Percentiles rank a stretch among this genome's conserved stretches.
These are phyloP conservation scores for Hestina assimilis DNA, from an alignment of 1,140 invertebrate genomes.

Conservation along the genomic window DNA sequence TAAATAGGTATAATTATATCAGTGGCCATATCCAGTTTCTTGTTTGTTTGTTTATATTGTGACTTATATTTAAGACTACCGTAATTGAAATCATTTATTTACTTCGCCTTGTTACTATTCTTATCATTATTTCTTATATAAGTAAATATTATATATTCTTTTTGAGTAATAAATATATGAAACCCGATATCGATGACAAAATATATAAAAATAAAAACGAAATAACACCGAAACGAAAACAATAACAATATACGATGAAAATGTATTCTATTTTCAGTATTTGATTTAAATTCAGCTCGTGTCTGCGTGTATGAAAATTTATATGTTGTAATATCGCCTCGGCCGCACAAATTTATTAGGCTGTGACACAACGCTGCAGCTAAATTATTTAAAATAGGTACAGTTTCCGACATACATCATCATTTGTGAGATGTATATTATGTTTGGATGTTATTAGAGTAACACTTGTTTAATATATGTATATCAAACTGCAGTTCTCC, in stretches of 20 bases:
- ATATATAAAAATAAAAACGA: not conserved
- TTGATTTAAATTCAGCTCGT: constrained; percentile 37
- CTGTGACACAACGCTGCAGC: constrained; percentile 33
- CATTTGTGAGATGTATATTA: constrained; percentile 18
- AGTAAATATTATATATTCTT: too few relatives aligned
- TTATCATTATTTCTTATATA: too few relatives aligned
- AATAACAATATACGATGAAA: constrained; percentile 2
- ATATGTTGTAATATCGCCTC: constrained; percentile 46
- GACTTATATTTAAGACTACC: too few relatives aligned
- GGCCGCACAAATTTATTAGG: constrained; percentile 35
- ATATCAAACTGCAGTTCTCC: too few relatives aligned
- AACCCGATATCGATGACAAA: too few relatives aligned
- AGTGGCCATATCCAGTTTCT: too few relatives aligned
- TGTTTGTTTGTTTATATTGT: too few relatives aligned
- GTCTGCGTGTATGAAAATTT: constrained; percentile 43
- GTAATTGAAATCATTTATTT: too few relatives aligned
- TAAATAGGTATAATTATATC: too few relatives aligned
- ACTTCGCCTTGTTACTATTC: too few relatives aligned
- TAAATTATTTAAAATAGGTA: constrained; percentile 33
- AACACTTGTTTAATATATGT: too few relatives aligned
- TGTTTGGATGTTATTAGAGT: constrained; percentile 11
- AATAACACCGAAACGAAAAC: not conserved
- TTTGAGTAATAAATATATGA: too few relatives aligned
- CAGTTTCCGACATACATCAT: constrained; percentile 24
- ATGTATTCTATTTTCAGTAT: constrained; percentile 7